Percentiles rank a stretch among this genome's conserved stretches.
Conservation (phyloP, 2,797 vertebrate genomes). For the Pogoniulus pusillus region DNA sequence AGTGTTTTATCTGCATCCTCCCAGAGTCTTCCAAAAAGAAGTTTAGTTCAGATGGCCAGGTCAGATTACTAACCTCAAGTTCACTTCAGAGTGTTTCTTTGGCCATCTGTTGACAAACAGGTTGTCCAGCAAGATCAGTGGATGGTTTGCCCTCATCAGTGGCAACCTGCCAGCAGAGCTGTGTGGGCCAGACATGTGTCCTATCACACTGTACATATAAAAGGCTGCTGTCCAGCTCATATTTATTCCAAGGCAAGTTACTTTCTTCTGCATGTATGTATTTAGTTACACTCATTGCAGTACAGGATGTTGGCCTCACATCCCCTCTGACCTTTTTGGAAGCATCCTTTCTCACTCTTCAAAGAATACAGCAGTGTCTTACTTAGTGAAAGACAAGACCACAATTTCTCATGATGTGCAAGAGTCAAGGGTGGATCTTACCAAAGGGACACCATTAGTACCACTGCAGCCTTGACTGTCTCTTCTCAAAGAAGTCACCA, state of each 20-base stretch:
- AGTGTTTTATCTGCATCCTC: background rate
- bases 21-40: background rate
- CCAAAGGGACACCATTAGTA: background rate
- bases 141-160: background rate
- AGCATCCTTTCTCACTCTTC: background rate
- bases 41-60: background rate
- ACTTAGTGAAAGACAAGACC: background rate
- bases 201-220: background rate
- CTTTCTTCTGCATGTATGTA: background rate
- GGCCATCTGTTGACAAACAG: accelerated
- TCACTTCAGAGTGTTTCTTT: background rate
- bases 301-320: background rate
- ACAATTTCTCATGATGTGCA: background rate
- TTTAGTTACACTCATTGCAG: background rate
- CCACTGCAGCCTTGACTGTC: background rate
- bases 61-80: background rate
- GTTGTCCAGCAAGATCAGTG: background rate
- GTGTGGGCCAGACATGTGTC: background rate
- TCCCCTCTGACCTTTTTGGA: background rate
- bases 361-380: background rate
- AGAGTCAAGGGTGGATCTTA: background rate
- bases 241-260: background rate
- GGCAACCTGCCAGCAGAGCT: background rate
- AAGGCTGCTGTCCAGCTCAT: background rate
- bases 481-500: background rate